A percentile compares a stretch with the other conserved stretches of the same genome.
These are phyloP conservation scores for Thymelicus sylvestris DNA, from an alignment of 2,888 invertebrate genomes.

Conservation along the genomic window DNA sequence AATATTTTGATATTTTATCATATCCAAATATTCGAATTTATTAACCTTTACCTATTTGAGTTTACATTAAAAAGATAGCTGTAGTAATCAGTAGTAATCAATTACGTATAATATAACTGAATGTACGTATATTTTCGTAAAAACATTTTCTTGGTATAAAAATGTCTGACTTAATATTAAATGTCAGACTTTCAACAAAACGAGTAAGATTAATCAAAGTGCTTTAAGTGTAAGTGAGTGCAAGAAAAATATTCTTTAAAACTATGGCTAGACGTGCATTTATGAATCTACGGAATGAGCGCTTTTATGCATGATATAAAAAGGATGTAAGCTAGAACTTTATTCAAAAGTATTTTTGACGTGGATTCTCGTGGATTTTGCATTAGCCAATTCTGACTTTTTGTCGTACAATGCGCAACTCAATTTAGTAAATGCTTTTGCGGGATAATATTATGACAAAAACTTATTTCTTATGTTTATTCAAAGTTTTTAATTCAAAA, in stretches of 20 bases:
- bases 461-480: background rate
- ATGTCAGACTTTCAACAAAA: background rate
- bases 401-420: background rate
- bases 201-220: slow-evolving; percentile 10
- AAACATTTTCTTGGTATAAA: too few relatives aligned
- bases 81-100: too few relatives aligned
- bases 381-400: slow-evolving; percentile 22
- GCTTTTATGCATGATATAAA: slow-evolving; percentile 25
- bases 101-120: too few relatives aligned
- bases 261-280: slow-evolving; percentile 27
- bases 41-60: too few relatives aligned
- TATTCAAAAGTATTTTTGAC: slow-evolving; percentile 24
- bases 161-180: background rate
- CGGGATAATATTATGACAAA: background rate
- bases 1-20: too few relatives aligned
- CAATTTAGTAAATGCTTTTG: slow-evolving; percentile 13
- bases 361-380: slow-evolving; percentile 16
- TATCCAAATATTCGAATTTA: too few relatives aligned
- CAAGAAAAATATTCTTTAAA: slow-evolving; percentile 26
- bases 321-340: slow-evolving; percentile 29
- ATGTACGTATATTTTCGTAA: too few relatives aligned
- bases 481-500: background rate
- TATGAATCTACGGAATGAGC: slow-evolving; percentile 26
- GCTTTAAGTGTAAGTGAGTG: slow-evolving; percentile 20
- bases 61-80: too few relatives aligned